Evolutionary conservation across 1,140 invertebrate species (phyloP).

Genomic region (Philotrypesis tridentata): DNA sequence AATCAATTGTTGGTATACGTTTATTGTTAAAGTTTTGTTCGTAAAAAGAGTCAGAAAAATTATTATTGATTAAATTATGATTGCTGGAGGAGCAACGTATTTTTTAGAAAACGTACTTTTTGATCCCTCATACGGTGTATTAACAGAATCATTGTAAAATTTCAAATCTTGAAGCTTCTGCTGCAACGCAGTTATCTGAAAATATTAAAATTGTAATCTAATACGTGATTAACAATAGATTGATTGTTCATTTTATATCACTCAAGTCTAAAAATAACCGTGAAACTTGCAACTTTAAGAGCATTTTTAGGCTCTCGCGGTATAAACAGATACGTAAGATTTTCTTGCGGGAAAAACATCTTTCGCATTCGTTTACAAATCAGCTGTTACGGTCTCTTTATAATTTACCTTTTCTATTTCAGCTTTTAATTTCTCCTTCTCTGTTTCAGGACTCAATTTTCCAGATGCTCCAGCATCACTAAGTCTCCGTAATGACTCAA

Average conservation of each 20-base stretch:
- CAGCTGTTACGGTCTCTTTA: not conserved
- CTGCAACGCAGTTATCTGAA: constrained; percentile 55
- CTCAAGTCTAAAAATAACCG: no score
- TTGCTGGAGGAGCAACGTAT: constrained; percentile 27
- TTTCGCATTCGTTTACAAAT: no score
- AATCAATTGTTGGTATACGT: not conserved
- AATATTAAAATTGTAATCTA: constrained; percentile 28
- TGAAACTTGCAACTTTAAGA: no score
- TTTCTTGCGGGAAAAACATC: no score
- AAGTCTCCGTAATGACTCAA: constrained; percentile 51
- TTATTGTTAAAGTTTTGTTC: not conserved
- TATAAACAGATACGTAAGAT: no score
- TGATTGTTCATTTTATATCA: constrained; percentile 38
- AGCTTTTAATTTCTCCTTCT: constrained; percentile 53
- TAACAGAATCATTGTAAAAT: constrained; percentile 48
- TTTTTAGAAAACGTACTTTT: constrained; percentile 32
- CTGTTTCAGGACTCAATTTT: constrained; percentile 43
- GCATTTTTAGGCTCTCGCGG: no score
- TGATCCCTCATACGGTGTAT: constrained; percentile 26
- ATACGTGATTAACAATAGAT: constrained; percentile 34
- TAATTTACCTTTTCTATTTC: constrained; percentile 58
- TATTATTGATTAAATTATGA: not conserved
- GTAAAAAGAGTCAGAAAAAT: not conserved
- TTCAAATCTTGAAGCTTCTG: constrained; percentile 53
- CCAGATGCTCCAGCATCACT: constrained; percentile 28